Evolutionary conservation across 2,113 vertebrate genomes (phyloP), one percentile per base, ranked within the genome.

Genomic region (Micronycteris hirsuta): DNA sequence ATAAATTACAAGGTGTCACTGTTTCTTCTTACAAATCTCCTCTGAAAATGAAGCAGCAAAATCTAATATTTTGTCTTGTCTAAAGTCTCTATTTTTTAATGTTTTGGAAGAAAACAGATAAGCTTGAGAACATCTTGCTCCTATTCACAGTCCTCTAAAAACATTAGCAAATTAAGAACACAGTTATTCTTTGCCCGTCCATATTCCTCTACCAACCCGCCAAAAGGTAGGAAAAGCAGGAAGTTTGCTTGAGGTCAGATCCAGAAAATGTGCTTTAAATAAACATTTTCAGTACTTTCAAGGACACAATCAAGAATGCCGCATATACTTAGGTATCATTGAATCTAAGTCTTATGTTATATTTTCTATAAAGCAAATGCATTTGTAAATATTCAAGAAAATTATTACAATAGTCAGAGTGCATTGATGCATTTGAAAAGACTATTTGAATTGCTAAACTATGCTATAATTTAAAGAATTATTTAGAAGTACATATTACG

Each of bases 1-100:
- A 97, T 97, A 97, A 98, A 97, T 97, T 77, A 97, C 84, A 97
- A 81, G 1, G 7, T 97, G 91, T 94, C 87, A 93, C 54, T 97
- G 97, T 97, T 96, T 97, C 86, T 97, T 97, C 83, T 20, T 95
- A 84, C 89, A 91, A 78, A 78, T 97, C 86, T 96, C 68, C 45
- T 71, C 73, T 70, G 88, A 97, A 90, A 98, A 97, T 71, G 78
- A 91, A 96, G 86, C 93, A 95, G 89, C 58, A 65, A 94, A 82
- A 58, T 80, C 10, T 73, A 47, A 76, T 91, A 47, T 70, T 76
- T 33, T 83, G 83, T 65, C 43, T 49, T 81, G 14, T 67, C 68
- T 82, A 71, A 67, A 45, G 47, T 85, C 7, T 63, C 31, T 87
- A 68, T 36, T 49, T 96, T 70, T 63, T 47, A 95, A 88, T 61